Evolutionary conservation across 2,888 invertebrate species (phyloP).

Genomic region (Plebejus argus): DNA sequence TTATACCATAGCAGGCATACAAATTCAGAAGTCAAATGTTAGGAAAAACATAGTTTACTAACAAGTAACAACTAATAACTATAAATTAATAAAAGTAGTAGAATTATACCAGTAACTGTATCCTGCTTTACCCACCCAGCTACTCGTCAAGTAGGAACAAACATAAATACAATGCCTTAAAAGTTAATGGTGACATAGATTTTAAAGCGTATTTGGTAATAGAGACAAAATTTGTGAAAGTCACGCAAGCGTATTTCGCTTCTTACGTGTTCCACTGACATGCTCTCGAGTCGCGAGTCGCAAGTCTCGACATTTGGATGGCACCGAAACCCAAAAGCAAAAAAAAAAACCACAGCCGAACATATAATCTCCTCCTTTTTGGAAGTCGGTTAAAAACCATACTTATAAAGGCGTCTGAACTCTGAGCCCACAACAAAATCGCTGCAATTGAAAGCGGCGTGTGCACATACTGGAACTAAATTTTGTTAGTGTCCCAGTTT

Average conservation of each 20-base stretch:
- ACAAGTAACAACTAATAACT: neutral
- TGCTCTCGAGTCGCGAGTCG: constrained; percentile 53
- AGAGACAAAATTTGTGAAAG: constrained; percentile 78
- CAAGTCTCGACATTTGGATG: constrained; percentile 50
- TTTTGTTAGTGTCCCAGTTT: constrained; percentile 72
- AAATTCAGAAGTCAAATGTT: neutral
- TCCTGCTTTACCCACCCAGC: neutral
- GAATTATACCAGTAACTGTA: neutral
- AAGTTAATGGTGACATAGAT: constrained; percentile 81
- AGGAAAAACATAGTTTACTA: neutral
- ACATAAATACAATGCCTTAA: constrained; percentile 50
- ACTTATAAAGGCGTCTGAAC: constrained; percentile 53
- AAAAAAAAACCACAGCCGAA: no score
- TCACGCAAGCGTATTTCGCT: constrained; percentile 73
- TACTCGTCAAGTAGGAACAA: neutral
- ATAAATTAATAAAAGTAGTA: no score
- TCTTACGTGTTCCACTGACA: constrained; percentile 69
- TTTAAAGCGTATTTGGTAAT: constrained; percentile 80
- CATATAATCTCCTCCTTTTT: no score
- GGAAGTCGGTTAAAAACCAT: no score
- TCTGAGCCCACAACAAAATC: constrained; percentile 52
- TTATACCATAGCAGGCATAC: no score
- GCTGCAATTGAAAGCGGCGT: constrained; percentile 37
- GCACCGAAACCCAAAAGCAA: constrained; percentile 71
- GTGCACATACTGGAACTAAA: constrained; percentile 60